A percentile compares a stretch with the other conserved stretches of the same genome.
phyloP scores from a whole-genome alignment of 2,113 vertebrate species.

The Macrotus californicus region DNA sequence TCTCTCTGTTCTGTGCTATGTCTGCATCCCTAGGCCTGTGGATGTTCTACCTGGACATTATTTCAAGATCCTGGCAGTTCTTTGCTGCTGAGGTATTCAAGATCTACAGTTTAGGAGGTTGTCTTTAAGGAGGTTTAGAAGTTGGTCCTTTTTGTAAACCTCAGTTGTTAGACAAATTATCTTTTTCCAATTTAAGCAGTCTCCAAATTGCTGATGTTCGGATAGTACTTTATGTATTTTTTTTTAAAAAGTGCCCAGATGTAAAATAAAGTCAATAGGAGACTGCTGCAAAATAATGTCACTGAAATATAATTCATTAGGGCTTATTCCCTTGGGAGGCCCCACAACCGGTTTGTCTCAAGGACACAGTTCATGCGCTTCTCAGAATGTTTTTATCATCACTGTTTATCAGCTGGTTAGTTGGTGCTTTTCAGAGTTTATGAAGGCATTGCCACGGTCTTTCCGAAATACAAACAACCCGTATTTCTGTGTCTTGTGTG shows the following conservation, averaged over 20 bases:
- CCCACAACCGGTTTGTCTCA: neutral
- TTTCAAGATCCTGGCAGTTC: too few species aligned
- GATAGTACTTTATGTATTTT: neutral
- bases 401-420: rapidly evolving
- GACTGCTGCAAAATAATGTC: rapidly evolving
- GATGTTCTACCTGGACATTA: rapidly evolving
- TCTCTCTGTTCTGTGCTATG: neutral
- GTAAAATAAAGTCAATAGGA: neutral
- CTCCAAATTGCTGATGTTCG: neutral
- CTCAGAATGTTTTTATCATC: rapidly evolving
- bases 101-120: neutral
- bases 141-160: neutral
- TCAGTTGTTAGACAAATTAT: neutral
- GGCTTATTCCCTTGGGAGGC: too few species aligned
- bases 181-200: neutral
- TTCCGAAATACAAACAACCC: neutral
- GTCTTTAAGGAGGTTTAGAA: neutral
- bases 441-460: neutral
- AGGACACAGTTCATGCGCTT: neutral
- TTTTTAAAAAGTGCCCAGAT: neutral
- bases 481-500: neutral
- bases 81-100: neutral
- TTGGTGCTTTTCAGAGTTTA: neutral
- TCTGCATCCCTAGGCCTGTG: neutral
- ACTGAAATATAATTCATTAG: neutral